A percentile compares a stretch with the other conserved stretches of the same genome.
phyloP scores from a whole-genome alignment of 2,888 invertebrate species.

The Eupithecia insigniata region DNA sequence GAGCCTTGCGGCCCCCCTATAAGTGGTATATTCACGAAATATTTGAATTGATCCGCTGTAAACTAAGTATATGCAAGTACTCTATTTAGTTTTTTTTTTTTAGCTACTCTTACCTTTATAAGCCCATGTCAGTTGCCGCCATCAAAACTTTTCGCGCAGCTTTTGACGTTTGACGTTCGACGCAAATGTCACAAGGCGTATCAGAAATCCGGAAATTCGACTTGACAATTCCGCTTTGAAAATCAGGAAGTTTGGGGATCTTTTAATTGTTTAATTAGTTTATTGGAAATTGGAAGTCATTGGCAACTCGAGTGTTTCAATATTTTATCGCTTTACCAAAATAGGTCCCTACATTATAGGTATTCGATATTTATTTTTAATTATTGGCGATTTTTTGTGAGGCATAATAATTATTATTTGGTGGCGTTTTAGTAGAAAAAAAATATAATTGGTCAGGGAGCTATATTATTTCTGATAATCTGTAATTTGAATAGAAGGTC shows the following conservation, averaged over 20 bases:
- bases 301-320: neutral
- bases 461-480: neutral
- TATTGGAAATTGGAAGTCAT: constrained; percentile 19
- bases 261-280: constrained; percentile 21
- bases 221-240: constrained; percentile 22
- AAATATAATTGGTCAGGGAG: neutral
- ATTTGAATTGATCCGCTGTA: too few species aligned
- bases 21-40: too few species aligned
- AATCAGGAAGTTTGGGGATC: constrained; percentile 20
- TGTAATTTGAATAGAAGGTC: neutral
- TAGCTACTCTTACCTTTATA: too few species aligned
- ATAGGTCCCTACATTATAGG: too few species aligned
- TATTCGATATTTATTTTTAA: too few species aligned
- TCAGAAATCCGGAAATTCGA: constrained; percentile 17
- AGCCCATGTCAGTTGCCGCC: neutral
- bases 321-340: too few species aligned
- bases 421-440: neutral
- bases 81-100: too few species aligned
- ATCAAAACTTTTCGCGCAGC: neutral
- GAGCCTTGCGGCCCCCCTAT: too few species aligned
- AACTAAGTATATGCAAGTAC: too few species aligned
- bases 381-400: too few species aligned
- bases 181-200: neutral
- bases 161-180: neutral
- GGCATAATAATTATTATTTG: too few species aligned